Evolutionary conservation across 2,113 vertebrate species (phyloP).

Genomic region (Caloenas nicobarica): DNA sequence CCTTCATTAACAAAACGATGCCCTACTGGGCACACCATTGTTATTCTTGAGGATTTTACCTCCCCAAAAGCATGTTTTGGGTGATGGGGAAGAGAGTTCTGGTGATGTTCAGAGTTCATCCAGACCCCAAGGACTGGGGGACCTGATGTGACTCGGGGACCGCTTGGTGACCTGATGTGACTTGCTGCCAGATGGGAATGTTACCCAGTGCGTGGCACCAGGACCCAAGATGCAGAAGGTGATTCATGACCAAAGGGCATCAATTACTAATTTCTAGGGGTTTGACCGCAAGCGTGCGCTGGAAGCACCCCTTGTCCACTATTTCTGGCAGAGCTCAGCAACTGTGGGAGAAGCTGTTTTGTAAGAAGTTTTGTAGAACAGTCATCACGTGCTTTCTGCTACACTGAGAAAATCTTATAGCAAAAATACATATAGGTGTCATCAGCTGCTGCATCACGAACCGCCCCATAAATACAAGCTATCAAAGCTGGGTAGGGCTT

Average conservation of each 20-base stretch:
- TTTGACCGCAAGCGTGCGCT: background rate
- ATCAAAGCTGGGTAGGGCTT: background rate
- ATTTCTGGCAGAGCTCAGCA: background rate
- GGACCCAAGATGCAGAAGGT: background rate
- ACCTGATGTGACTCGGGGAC: no score
- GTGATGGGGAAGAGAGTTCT: background rate
- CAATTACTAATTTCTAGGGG: no score
- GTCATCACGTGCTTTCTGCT: background rate
- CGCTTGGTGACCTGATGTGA: no score
- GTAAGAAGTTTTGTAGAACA: background rate
- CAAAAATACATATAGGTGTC: background rate
- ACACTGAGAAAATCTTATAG: background rate
- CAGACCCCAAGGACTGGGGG: background rate
- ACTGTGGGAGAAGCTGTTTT: background rate
- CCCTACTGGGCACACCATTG: no score
- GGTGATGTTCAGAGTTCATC: no score
- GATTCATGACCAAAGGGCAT: background rate
- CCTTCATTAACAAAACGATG: no score
- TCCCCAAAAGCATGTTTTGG: background rate
- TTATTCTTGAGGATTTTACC: background rate
- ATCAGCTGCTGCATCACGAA: background rate
- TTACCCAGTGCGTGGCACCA: accelerated
- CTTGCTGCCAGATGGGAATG: no score
- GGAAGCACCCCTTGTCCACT: accelerated
- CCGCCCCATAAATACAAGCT: background rate